A percentile compares a stretch with the other conserved stretches of the same genome.
These are phyloP conservation scores for Heliothis subflexa DNA, from an alignment of 1,140 invertebrate species.

Conservation along the genomic window DNA sequence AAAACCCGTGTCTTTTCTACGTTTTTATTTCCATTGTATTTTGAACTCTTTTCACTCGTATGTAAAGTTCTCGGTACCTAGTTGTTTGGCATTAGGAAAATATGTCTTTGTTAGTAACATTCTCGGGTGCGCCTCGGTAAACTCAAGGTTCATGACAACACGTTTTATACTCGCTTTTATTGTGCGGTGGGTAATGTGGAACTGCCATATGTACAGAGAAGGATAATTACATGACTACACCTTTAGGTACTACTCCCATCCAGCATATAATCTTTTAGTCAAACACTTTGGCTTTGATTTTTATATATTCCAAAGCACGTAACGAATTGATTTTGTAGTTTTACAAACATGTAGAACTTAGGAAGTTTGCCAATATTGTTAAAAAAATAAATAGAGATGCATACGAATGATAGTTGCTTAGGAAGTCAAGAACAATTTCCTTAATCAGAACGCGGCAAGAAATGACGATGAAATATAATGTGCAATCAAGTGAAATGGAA, in stretches of 20 bases:
- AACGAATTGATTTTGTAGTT: no score
- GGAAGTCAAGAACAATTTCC: conserved; percentile 32
- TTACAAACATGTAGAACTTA: no score
- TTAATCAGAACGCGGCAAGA: conserved; percentile 53
- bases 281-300: no score
- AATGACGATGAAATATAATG: conserved; percentile 68
- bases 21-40: conserved; percentile 42
- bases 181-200: conserved; percentile 32
- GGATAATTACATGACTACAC: conserved; percentile 20
- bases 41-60: conserved; percentile 50
- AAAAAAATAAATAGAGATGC: no score
- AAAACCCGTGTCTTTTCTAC: conserved; percentile 43
- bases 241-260: no score
- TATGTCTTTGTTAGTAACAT: conserved; percentile 29
- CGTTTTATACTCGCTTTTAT: conserved; percentile 45
- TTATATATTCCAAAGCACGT: no score
- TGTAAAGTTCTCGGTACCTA: conserved; percentile 40
- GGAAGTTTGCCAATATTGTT: no score
- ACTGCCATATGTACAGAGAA: conserved; percentile 3
- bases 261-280: no score
- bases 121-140: conserved; percentile 47
- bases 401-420: no score
- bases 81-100: conserved; percentile 26
- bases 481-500: conserved; percentile 70
- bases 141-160: conserved; percentile 50